Base-by-base conservation (phyloP, 2,888 invertebrate genomes). In the Asteroscopus sphinx region DNA sequence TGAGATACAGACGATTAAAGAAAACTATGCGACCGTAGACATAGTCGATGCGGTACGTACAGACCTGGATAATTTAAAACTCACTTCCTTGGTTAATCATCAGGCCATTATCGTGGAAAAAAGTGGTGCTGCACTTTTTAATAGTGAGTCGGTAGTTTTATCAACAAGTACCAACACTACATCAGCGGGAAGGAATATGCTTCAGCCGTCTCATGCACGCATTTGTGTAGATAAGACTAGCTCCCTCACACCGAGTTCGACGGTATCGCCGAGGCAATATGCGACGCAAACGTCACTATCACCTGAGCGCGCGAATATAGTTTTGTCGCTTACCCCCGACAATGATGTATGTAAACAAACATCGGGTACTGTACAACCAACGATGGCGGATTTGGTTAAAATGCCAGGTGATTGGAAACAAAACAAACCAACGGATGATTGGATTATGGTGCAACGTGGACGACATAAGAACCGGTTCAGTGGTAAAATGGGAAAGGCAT, bases 381-480 rank as follows among this genome's bases (percentile, higher is more conserved):
- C 40, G n/a, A 40, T 40, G 40, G 40, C 40, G 13, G 40, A 40
- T 13, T 7, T 40, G 26, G 40, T 40, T 26, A 40, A 26, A 12
- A n/a, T 13, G 40, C 13, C 40, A 28, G 13, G 40, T 26, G 26
- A 40, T 26, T 40, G 40, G 26, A 40, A 44, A 17, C 32, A 17
- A 32, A 44, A 44, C 26, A 16, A 44, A 7, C 44, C 16, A 32
- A 32, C 44, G 26, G 41, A 41, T 41, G 41, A 28, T 9, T 41
- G 41, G 41, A 41, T 28, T 28, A 1, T 41, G 28, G 26, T 40
- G 13, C 40, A 40, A 11, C 40, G 40, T 13, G 21, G 12, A 40
- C 40, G 40, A 40, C 40, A 41, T 28, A 41, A 28, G 4, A 41
- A 41, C 28, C 26, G 28, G 9, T 41, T 41, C 15, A 15, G 28